Percentiles rank a stretch among this genome's conserved stretches.
phyloP scores from a whole-genome alignment of 1,140 invertebrate genomes.

The Papilio aristodemus region DNA sequence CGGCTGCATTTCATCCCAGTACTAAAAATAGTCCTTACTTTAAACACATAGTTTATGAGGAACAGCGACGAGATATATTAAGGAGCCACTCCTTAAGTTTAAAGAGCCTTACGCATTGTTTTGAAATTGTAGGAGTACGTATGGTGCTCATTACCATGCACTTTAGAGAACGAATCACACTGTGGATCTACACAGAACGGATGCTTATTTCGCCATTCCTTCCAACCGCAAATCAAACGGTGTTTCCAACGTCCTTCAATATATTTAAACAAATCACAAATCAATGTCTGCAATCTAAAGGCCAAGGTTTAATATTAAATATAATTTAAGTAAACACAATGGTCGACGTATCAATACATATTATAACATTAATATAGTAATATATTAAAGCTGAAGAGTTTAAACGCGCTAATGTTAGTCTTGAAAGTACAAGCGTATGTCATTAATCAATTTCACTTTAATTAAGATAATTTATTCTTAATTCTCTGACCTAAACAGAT shows the following conservation, averaged over 20 bases:
- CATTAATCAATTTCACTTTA: too few species aligned
- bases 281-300: background rate
- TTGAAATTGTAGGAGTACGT: slow-evolving; percentile 35
- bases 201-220: background rate
- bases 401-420: too few species aligned
- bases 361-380: too few species aligned
- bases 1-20: background rate
- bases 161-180: slow-evolving; percentile 48
- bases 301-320: too few species aligned
- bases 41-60: background rate
- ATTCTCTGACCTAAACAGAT: too few species aligned
- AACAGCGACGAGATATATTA: background rate
- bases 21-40: background rate
- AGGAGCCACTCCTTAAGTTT: slow-evolving; percentile 12
- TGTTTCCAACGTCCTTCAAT: slow-evolving; percentile 11
- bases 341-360: too few species aligned
- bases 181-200: slow-evolving; percentile 42
- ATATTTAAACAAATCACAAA: slow-evolving; percentile 11
- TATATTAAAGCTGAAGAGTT: too few species aligned
- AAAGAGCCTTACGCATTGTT: slow-evolving; percentile 2
- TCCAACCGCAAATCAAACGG: slow-evolving; percentile 27
- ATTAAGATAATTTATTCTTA: too few species aligned
- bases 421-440: too few species aligned
- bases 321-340: too few species aligned
- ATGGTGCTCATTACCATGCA: slow-evolving; percentile 51